Evolutionary conservation across 2,888 invertebrate genomes (phyloP).

Genomic region (Parnassius orleans): DNA sequence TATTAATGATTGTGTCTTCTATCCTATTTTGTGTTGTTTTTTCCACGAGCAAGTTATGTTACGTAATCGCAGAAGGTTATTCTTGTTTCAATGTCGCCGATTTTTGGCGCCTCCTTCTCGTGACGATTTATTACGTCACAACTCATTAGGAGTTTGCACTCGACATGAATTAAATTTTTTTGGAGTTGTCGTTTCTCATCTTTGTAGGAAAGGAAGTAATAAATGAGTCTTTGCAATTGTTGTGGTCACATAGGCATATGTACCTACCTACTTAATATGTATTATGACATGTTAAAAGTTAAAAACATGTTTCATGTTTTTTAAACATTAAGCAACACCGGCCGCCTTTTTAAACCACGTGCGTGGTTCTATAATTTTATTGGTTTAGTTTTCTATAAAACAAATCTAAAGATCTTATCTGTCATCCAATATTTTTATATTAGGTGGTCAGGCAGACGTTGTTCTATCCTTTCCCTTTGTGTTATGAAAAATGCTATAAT

Average conservation of each 20-base stretch:
- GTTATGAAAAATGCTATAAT: no score
- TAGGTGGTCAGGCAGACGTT: no score
- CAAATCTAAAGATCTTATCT: no score
- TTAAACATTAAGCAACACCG: no score
- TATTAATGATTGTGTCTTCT: no score
- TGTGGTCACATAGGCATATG: not conserved
- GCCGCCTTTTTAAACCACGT: no score
- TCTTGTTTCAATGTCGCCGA: slow-evolving; percentile 36
- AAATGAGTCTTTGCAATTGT: not conserved
- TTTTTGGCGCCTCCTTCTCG: slow-evolving; percentile 37
- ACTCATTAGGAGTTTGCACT: not conserved
- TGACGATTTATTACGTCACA: slow-evolving; percentile 32
- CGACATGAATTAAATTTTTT: slow-evolving; percentile 15
- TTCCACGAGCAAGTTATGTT: slow-evolving; percentile 22
- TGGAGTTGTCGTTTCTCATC: slow-evolving; percentile 1
- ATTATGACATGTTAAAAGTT: slow-evolving; percentile 2
- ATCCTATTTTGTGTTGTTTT: not conserved
- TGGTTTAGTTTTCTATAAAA: no score
- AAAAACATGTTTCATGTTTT: no score
- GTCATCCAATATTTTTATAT: no score
- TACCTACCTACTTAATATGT: not conserved
- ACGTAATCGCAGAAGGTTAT: slow-evolving; percentile 40
- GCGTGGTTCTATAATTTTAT: no score
- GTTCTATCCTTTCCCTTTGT: no score
- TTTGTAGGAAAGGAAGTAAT: not conserved